phyloP scores from a whole-genome alignment of 2,888 invertebrate species.

The Orchesellides sinensis region DNA sequence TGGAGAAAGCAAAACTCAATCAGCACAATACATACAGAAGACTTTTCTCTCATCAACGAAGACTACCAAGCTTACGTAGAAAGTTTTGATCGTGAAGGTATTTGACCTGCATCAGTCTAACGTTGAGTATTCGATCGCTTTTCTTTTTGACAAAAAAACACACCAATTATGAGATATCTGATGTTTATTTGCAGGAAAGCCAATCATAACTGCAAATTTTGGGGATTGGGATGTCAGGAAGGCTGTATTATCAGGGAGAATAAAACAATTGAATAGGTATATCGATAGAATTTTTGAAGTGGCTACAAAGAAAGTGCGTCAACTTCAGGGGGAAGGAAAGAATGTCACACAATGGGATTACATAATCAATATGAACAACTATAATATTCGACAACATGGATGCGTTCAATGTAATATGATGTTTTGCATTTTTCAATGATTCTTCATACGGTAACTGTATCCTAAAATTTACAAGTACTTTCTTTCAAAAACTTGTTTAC shows the following conservation, averaged over 20 bases:
- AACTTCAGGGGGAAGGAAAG: conserved; percentile 30
- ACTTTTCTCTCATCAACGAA: conserved; percentile 28
- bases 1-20: conserved; percentile 46
- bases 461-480: too few species aligned
- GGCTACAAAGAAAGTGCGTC: conserved; percentile 19
- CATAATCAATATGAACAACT: conserved; percentile 57
- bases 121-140: background rate
- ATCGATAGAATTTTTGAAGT: conserved; percentile 38
- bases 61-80: background rate
- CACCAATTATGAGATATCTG: background rate
- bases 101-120: background rate
- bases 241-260: conserved; percentile 28
- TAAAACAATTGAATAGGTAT: conserved; percentile 38
- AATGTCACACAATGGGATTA: conserved; percentile 38
- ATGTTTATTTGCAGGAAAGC: too few species aligned
- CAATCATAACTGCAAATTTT: conserved; percentile 32
- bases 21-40: conserved; percentile 19
- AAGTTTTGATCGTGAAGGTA: conserved; percentile 38
- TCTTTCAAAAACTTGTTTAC: too few species aligned
- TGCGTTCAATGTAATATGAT: conserved; percentile 8
- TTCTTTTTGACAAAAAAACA: background rate
- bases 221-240: conserved; percentile 45
- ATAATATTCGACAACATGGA: conserved; percentile 49
- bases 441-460: background rate
- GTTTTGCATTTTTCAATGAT: background rate